phyloP scores from a whole-genome alignment of 2,797 vertebrate species.

The Diplodus puntazzo region DNA sequence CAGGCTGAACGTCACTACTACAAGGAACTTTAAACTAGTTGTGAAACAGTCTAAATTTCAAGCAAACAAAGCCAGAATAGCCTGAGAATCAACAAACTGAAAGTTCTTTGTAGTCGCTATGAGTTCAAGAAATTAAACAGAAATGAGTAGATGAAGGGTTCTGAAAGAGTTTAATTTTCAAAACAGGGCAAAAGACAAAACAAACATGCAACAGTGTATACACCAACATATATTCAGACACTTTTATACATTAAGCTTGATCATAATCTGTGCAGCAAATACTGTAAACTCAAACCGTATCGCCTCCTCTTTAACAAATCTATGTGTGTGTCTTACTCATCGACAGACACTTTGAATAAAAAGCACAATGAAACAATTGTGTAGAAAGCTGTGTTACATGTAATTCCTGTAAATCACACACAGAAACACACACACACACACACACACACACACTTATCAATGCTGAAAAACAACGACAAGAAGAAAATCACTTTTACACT shows the following conservation, averaged over 20 bases:
- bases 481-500: neutral
- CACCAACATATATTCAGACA: neutral
- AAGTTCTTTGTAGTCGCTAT: too few relatives aligned
- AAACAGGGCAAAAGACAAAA: constrained; percentile 29
- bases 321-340: neutral
- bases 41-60: too few relatives aligned
- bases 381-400: neutral
- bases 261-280: neutral
- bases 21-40: too few relatives aligned
- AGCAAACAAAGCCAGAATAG: too few relatives aligned
- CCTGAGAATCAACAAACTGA: too few relatives aligned
- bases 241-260: neutral
- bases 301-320: neutral
- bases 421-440: neutral
- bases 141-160: neutral
- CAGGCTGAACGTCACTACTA: too few relatives aligned
- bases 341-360: neutral
- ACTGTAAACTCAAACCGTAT: neutral
- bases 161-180: constrained; percentile 22
- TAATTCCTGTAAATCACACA: neutral
- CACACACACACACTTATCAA: neutral
- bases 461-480: neutral
- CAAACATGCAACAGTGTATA: neutral
- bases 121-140: neutral
- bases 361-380: neutral